phyloP scores from a whole-genome alignment of 2,888 invertebrate species.

The Perdita meconis region DNA sequence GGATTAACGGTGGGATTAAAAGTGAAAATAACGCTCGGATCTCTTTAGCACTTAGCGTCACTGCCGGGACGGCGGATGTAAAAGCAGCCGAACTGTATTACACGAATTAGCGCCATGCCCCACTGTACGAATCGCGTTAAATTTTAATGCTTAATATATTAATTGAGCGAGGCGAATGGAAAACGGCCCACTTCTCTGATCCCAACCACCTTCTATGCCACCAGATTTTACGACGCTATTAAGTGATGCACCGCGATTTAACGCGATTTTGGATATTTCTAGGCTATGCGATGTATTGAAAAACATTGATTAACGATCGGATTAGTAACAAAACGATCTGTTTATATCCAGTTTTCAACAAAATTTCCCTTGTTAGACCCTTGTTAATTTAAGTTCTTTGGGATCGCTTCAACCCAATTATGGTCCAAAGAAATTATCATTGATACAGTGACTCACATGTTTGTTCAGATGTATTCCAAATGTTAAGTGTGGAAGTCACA shows the following conservation, averaged over 20 bases:
- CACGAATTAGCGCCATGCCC: constrained; percentile 41
- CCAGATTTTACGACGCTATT: constrained; percentile 22
- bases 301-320: background rate
- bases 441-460: too few relatives aligned
- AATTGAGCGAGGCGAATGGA: constrained; percentile 36
- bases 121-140: constrained; percentile 33
- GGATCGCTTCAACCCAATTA: too few relatives aligned
- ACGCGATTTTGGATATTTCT: background rate
- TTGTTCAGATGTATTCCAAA: too few relatives aligned
- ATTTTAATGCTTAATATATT: constrained; percentile 52
- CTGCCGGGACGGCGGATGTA: constrained; percentile 17
- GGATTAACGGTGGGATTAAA: constrained; percentile 56
- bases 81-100: constrained; percentile 31
- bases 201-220: background rate
- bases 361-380: too few relatives aligned
- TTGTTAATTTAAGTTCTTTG: too few relatives aligned
- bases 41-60: constrained; percentile 48
- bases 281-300: background rate
- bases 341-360: background rate
- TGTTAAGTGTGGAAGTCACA: too few relatives aligned
- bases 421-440: too few relatives aligned
- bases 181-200: constrained; percentile 11
- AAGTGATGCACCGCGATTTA: constrained; percentile 5
- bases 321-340: background rate
- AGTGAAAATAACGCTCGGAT: constrained; percentile 50